Evolutionary conservation across 2,888 invertebrate species (phyloP), one percentile per base, ranked within the genome.

Genomic region (Drosophila meridiana): DNA sequence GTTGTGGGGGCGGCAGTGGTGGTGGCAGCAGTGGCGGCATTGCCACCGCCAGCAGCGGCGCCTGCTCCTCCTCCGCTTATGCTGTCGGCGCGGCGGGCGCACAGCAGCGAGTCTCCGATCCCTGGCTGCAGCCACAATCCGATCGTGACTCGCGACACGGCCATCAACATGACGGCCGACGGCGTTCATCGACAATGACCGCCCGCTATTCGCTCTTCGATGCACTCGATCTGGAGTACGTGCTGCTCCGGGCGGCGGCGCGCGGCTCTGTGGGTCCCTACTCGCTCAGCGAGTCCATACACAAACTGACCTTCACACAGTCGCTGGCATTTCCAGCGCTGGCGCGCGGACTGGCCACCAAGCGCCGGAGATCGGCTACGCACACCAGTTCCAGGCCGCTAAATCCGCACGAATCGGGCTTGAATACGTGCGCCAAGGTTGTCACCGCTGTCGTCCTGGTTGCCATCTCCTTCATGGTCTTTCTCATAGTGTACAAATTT

Each of bases 251-350:
- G 42, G 96, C 96, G 1, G 95, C 96, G 2, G 96, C 96, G 0
- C 94, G 96, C 32, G 96, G 96, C 61, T 96, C 96, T 58, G 95
- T 96, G 38, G 96, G 96, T 4, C 96, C 96, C 0, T 96, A 96
- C 90, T 95, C 95, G 40, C 93, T 96, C 9, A 95, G 95, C 76
- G 96, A 96, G 91, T 96, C 96, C 67, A 93, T 96, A 78, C 96
- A 96, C 93, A 96, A 96, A 92, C 92, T 96, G 83, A 96, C 96
- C 52, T 96, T 96, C 90, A 96, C 96, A 13, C 96, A 96, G 93
- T 96, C 95, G 82, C 92, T 96, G 71, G 96, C 96, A 0, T 96
- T 96, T 90, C 96, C 96, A 0, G 96, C 96, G 0, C 90, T 96
- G 67, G 96, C 96, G 0, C 94, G 96, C 20, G 96, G 96, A 2